Conservation (phyloP, 2,797 vertebrate genomes). For the Apodemus agrarius region DNA sequence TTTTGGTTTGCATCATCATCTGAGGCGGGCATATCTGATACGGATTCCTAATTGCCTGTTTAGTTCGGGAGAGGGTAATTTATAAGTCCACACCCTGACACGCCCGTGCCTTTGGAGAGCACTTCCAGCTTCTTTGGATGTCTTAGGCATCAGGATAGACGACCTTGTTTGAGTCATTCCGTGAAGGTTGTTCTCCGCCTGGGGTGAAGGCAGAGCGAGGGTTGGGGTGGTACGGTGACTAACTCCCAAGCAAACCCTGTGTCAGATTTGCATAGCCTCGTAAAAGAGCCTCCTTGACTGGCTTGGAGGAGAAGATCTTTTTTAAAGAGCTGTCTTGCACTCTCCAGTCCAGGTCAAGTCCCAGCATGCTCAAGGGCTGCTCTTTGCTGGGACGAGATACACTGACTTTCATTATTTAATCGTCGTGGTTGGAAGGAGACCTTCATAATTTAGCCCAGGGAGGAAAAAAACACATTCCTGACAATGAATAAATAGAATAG, state of each 20-base stretch:
- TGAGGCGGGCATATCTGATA: constrained; percentile 59
- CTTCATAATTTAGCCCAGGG: constrained; percentile 53
- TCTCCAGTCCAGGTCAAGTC: not conserved
- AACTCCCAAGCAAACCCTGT: constrained; percentile 43
- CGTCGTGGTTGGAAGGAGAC: constrained; percentile 30
- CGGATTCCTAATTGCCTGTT: constrained; percentile 70
- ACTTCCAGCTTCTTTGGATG: constrained; percentile 13
- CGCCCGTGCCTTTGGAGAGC: constrained; percentile 27
- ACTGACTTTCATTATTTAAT: not conserved
- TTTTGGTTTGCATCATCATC: constrained; percentile 38
- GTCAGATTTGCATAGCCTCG: constrained; percentile 50
- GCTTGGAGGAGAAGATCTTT: not conserved
- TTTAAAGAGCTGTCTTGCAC: not conserved
- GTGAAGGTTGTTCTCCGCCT: not conserved
- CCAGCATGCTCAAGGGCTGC: not conserved
- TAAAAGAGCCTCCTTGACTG: constrained; percentile 17
- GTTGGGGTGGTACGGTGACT: constrained; percentile 47
- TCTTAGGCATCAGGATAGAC: constrained; percentile 22
- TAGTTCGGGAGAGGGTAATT: constrained; percentile 43
- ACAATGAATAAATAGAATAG: constrained; percentile 59
- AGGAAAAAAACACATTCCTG: constrained; percentile 20
- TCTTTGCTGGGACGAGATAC: constrained; percentile 18
- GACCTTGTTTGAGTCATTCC: constrained; percentile 14
- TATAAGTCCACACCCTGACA: constrained; percentile 56
- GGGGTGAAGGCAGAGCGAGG: not conserved